These are phyloP conservation scores for Argya squamiceps DNA, from an alignment of 2,797 vertebrate species.

Conservation along the genomic window DNA sequence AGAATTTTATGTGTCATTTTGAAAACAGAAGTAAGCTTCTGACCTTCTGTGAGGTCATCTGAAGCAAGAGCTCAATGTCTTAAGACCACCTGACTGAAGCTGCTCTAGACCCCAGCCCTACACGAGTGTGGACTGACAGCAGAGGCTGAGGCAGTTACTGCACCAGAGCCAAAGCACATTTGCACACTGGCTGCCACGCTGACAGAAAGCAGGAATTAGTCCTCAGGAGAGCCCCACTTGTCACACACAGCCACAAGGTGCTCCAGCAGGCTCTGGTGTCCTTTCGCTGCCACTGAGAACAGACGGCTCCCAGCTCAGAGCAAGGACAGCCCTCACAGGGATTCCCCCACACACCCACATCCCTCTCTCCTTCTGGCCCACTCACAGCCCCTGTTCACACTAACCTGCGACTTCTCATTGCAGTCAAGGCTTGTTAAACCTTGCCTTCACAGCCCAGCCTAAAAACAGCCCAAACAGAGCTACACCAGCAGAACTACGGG, in stretches of 20 bases:
- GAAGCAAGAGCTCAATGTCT: not conserved
- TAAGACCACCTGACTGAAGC: not conserved
- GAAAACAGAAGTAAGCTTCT: not conserved
- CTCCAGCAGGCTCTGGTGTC: not conserved
- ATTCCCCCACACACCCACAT: not conserved
- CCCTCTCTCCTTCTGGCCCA: rapidly evolving
- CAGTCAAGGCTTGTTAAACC: not conserved
- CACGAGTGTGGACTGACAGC: rapidly evolving
- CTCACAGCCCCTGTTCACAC: not conserved
- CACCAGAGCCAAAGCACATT: not conserved
- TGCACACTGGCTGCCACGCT: rapidly evolving
- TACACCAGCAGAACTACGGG: not conserved
- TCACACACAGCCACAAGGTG: not conserved
- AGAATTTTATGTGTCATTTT: not conserved
- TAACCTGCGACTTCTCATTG: not conserved
- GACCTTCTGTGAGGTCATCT: not conserved
- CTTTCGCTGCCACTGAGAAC: not conserved
- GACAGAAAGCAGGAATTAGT: not conserved
- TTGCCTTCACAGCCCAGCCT: not conserved
- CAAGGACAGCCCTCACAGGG: not conserved
- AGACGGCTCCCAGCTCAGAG: rapidly evolving
- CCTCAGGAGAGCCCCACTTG: not conserved
- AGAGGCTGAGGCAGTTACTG: not conserved
- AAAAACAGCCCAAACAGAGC: not conserved
- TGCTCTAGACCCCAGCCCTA: not conserved